A percentile compares a stretch with the other conserved stretches of the same genome.
Evolutionary conservation across 2,113 vertebrate species (phyloP).

Genomic region (Rattus rattus): DNA sequence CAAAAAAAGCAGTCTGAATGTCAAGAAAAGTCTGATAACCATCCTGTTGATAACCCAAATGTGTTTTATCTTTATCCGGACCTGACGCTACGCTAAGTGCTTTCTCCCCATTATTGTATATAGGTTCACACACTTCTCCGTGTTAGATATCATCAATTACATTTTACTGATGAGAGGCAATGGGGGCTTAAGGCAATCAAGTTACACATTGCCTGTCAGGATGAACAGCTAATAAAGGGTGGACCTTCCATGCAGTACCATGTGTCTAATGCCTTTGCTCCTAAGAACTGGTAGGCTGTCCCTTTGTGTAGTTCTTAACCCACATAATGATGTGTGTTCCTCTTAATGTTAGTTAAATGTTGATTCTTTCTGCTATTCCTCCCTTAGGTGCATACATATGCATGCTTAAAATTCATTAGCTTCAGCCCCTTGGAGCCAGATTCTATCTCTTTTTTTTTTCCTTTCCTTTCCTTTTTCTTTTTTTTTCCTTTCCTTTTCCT

Average conservation of each 20-base stretch:
- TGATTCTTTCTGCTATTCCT: not conserved
- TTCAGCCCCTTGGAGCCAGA: not conserved
- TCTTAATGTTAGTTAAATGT: too few species aligned
- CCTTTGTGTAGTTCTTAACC: not conserved
- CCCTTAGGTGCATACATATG: not conserved
- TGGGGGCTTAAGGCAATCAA: not conserved
- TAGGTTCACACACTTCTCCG: not conserved
- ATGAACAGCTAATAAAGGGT: not conserved
- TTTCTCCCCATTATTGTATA: not conserved
- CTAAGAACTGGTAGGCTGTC: not conserved
- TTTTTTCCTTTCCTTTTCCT: too few species aligned
- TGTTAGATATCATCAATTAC: not conserved
- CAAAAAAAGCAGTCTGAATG: not conserved
- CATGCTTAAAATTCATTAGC: not conserved
- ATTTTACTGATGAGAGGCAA: not conserved
- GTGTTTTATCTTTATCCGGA: not conserved
- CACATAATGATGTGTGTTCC: not conserved
- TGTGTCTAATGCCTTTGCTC: not conserved
- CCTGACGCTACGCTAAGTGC: not conserved
- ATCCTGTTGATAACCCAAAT: not conserved
- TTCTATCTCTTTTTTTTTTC: not conserved
- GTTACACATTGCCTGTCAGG: not conserved
- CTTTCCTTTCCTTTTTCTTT: too few species aligned
- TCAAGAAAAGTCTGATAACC: not conserved
- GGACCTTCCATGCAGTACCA: not conserved